Evolutionary conservation across 2,888 invertebrate genomes (phyloP).

Genomic region (Zygogramma bicolorata): DNA sequence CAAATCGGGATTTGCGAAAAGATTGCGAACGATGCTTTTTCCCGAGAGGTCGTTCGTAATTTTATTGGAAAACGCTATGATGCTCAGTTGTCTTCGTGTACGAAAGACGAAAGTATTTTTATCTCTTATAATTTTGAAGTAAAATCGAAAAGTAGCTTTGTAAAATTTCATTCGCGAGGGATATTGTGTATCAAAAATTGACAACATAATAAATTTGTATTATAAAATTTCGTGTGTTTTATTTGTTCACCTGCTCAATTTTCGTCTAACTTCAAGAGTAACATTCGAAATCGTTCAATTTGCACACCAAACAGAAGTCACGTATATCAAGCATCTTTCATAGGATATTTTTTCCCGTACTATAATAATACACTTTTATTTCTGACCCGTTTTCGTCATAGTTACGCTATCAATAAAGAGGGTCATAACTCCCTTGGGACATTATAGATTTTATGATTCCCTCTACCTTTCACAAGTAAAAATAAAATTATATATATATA

Average conservation of each 20-base stretch:
- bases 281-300: no score
- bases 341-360: no score
- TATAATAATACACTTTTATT: no score
- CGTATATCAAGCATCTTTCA: no score
- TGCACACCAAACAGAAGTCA: no score
- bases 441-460: no score
- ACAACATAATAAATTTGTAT: constrained; percentile 77
- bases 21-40: constrained; percentile 21
- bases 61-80: constrained; percentile 59
- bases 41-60: constrained; percentile 23
- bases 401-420: no score
- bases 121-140: constrained; percentile 41
- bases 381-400: no score
- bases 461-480: no score
- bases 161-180: constrained; percentile 79
- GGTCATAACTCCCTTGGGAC: no score
- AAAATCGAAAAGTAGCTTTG: constrained; percentile 72
- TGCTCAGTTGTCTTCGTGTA: constrained; percentile 62
- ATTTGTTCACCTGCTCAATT: constrained; percentile 13
- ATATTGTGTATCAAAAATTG: constrained; percentile 77
- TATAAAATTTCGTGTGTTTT: constrained; percentile 64
- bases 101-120: constrained; percentile 56
- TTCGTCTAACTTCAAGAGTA: no score
- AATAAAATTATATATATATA: no score
- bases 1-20: constrained; percentile 47